Evolutionary conservation across 2,888 invertebrate genomes (phyloP).

Genomic region (Xestia ashworthii): DNA sequence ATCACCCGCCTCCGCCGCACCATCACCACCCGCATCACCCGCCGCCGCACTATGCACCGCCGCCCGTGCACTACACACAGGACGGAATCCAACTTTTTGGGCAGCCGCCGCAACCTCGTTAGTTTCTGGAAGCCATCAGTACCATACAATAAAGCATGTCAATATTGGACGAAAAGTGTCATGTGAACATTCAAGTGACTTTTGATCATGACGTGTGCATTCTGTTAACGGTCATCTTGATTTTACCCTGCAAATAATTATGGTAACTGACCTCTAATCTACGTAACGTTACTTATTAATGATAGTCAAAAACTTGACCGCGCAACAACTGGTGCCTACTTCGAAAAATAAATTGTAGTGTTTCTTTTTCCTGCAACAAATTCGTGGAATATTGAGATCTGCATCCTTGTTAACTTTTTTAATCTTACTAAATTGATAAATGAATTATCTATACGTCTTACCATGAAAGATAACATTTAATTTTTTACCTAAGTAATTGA

Average conservation of each 20-base stretch:
- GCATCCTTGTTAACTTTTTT: conserved; percentile 33
- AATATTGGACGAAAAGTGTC: conserved; percentile 2
- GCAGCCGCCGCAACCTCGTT: conserved; percentile 20
- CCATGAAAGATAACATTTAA: conserved; percentile 37
- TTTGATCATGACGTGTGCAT: background rate
- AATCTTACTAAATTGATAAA: conserved; percentile 25
- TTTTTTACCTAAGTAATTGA: conserved; percentile 12
- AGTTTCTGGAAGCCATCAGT: conserved; percentile 6
- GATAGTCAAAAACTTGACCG: background rate
- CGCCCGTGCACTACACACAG: conserved; percentile 52
- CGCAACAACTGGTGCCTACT: conserved; percentile 1
- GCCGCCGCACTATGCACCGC: conserved; percentile 45
- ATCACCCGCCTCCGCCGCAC: conserved; percentile 56
- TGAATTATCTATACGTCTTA: conserved; percentile 40
- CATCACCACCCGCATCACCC: conserved; percentile 52
- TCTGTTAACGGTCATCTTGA: background rate
- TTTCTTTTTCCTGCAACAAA: conserved; percentile 6
- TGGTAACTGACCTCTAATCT: background rate
- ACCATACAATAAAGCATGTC: conserved; percentile 1
- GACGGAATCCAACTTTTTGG: conserved; percentile 30
- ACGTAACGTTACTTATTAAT: background rate
- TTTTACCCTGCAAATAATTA: background rate
- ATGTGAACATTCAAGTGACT: background rate
- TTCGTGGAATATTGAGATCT: conserved; percentile 54
- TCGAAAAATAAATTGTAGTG: conserved; percentile 19